Evolutionary conservation across 2,797 vertebrate genomes (phyloP).

Genomic region (Trachops cirrhosus): DNA sequence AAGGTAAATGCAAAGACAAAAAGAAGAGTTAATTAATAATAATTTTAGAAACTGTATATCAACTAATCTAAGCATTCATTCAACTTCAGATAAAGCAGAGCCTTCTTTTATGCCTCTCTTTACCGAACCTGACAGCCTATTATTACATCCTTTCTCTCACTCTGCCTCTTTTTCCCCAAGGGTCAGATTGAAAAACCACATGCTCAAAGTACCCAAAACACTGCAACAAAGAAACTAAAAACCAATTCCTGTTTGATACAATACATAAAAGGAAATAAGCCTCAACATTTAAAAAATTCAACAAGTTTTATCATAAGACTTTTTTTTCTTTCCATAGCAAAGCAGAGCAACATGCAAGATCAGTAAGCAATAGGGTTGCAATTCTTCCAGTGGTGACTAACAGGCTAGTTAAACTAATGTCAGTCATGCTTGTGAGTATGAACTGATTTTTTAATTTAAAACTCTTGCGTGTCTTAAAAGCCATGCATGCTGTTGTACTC

Average conservation of each 20-base stretch:
- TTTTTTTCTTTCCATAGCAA: conserved; percentile 12
- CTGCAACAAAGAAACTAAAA: conserved; percentile 39
- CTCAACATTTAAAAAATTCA: conserved; percentile 22
- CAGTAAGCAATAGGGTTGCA: background rate
- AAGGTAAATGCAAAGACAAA: conserved; percentile 88
- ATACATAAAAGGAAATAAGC: conserved; percentile 13
- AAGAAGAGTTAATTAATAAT: conserved; percentile 83
- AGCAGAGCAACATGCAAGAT: conserved; percentile 68
- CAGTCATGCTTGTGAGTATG: conserved; percentile 37
- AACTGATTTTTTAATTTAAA: background rate
- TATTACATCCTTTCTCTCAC: background rate
- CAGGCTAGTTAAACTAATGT: conserved; percentile 26
- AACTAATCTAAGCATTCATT: background rate
- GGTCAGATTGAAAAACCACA: background rate
- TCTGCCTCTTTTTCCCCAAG: background rate
- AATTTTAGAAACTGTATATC: conserved; percentile 14
- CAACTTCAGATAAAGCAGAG: background rate
- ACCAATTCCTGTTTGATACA: background rate
- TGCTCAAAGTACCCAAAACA: conserved; percentile 20
- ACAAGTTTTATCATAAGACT: background rate
- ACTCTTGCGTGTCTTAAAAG: conserved; percentile 37
- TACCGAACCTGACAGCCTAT: background rate
- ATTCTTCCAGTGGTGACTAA: background rate
- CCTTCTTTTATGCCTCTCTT: background rate
- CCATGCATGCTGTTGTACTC: conserved; percentile 56